Conservation (phyloP, 92 coral and sea anemone genomes). For the Heliopora coerulea region DNA sequence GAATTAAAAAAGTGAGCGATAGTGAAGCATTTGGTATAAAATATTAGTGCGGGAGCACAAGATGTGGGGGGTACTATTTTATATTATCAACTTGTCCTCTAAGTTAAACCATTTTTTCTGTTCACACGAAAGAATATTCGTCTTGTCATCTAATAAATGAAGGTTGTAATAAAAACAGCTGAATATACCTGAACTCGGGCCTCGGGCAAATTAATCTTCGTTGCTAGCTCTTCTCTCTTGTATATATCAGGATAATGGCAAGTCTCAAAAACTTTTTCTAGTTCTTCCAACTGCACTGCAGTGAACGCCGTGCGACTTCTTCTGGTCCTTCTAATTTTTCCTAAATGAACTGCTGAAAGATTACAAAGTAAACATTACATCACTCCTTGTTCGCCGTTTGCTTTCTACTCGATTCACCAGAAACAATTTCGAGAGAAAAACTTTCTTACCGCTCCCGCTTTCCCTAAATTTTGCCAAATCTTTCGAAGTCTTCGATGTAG, state of each 20-base stretch:
- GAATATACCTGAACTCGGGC: constrained; percentile 29
- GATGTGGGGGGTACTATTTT: no score
- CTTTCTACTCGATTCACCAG: no score
- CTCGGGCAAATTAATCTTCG: constrained; percentile 16
- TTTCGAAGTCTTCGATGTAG: not conserved
- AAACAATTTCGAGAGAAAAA: not conserved
- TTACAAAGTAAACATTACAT: not conserved
- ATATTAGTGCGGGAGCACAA: no score
- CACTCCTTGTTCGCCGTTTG: no score
- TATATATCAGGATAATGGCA: constrained; percentile 40
- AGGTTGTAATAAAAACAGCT: not conserved
- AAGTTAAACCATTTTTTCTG: no score
- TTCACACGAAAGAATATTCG: no score
- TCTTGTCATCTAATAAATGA: not conserved
- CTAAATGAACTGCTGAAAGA: constrained; percentile 1
- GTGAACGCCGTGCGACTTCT: constrained; percentile 35
- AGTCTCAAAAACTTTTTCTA: constrained; percentile 21
- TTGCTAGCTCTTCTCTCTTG: constrained; percentile 29
- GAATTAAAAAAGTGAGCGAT: no score
- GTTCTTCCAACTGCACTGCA: constrained; percentile 18
- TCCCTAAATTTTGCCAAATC: not conserved
- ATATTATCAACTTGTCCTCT: no score
- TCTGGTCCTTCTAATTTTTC: constrained; percentile 1
- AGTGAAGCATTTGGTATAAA: no score
- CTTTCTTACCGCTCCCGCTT: not conserved